Evolutionary conservation across 2,113 vertebrate species (phyloP).

Genomic region (Myanophis thanlyinensis): DNA sequence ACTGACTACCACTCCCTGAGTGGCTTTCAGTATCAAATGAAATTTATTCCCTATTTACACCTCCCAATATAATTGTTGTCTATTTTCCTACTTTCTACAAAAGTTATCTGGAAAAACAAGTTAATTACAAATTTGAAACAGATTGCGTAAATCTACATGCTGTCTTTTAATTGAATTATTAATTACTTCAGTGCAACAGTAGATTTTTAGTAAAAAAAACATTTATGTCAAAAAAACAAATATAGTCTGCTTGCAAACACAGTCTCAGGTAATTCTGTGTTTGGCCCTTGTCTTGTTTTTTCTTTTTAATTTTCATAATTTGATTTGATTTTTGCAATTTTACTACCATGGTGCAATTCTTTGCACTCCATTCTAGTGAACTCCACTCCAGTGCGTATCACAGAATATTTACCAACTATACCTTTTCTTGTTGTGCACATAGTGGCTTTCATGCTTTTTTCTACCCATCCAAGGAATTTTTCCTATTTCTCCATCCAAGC

Average conservation of each 20-base stretch:
- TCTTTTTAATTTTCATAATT: neutral
- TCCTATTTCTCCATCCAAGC: neutral
- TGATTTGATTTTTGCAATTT: neutral
- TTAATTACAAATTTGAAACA: neutral
- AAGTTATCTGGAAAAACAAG: neutral
- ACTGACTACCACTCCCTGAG: neutral
- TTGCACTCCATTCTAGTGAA: neutral
- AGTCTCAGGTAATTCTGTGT: neutral
- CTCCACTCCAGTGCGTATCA: neutral
- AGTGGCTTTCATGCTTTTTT: neutral
- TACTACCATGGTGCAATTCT: neutral
- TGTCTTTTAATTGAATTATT: neutral
- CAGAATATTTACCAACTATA: neutral
- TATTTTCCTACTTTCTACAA: neutral
- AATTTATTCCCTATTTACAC: neutral
- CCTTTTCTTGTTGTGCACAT: neutral
- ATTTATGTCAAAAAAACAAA: neutral
- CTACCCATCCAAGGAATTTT: neutral
- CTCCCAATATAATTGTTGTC: neutral
- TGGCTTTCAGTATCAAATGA: neutral
- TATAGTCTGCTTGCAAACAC: neutral
- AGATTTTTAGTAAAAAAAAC: neutral
- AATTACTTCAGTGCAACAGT: neutral
- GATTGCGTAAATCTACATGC: neutral
- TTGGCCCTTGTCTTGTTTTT: neutral